Percentiles rank a stretch among this genome's conserved stretches.
phyloP scores from a whole-genome alignment of 2,888 invertebrate species.

The Augiades crinisus region DNA sequence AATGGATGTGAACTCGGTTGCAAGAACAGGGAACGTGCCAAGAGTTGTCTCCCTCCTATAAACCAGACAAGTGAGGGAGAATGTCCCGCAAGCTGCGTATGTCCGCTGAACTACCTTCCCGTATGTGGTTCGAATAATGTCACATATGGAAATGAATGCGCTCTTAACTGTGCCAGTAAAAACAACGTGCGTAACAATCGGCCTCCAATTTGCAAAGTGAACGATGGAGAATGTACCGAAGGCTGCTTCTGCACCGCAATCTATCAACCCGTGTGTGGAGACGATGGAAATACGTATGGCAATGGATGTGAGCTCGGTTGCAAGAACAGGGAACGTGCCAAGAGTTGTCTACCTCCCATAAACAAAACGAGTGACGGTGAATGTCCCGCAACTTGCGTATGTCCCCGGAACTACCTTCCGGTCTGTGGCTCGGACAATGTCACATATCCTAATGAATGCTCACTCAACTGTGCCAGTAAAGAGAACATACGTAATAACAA shows the following conservation, averaged over 20 bases:
- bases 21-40: conserved; percentile 10
- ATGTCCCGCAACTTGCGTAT: conserved; percentile 26
- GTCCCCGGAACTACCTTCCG: conserved; percentile 28
- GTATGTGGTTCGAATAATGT: neutral
- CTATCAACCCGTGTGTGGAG: conserved; percentile 29
- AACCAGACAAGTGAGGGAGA: conserved; percentile 18
- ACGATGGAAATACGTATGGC: conserved; percentile 27
- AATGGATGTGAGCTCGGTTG: conserved; percentile 24
- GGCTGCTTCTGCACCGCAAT: conserved; percentile 27
- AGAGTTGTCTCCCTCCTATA: conserved; percentile 8
- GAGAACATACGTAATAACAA: conserved; percentile 1
- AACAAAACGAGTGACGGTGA: conserved; percentile 18
- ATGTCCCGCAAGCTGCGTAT: conserved; percentile 19
- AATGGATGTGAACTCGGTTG: conserved; percentile 35
- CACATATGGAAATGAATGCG: conserved; percentile 31
- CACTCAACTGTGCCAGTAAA: conserved; percentile 31
- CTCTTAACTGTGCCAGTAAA: conserved; percentile 28
- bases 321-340: conserved; percentile 17
- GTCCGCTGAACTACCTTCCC: neutral
- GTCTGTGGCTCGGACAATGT: conserved; percentile 41
- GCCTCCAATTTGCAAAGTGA: neutral
- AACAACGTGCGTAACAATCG: neutral
- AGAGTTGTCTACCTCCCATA: conserved; percentile 2
- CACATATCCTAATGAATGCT: conserved; percentile 40
- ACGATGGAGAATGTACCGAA: conserved; percentile 23